Evolutionary conservation across 2,888 invertebrate species (phyloP).

Genomic region (Lycia hirtaria): DNA sequence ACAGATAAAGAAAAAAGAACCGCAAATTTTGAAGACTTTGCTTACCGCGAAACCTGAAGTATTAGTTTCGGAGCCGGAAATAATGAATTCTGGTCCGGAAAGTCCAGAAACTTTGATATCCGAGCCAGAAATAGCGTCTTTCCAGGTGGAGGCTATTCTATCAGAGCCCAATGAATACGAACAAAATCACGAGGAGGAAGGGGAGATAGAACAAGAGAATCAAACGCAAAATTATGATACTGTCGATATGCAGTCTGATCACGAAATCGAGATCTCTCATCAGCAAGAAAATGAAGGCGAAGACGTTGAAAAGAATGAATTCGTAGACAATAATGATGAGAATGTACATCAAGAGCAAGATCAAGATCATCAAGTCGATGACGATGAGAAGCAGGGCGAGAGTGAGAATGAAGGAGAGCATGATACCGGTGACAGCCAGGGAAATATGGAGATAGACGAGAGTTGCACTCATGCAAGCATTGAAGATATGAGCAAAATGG

Average conservation of each 20-base stretch:
- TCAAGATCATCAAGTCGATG: conserved; percentile 53
- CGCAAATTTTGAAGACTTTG: conserved; percentile 81
- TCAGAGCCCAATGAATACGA: conserved; percentile 76
- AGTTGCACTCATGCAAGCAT: conserved; percentile 43
- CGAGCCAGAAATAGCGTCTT: conserved; percentile 81
- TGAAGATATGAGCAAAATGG: conserved; percentile 49
- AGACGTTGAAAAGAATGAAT: conserved; percentile 40
- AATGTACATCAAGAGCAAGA: conserved; percentile 52
- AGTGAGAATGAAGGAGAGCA: conserved; percentile 60
- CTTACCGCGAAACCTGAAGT: conserved; percentile 79
- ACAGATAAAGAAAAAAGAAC: conserved; percentile 81
- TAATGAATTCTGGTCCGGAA: conserved; percentile 79
- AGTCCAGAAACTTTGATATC: conserved; percentile 82
- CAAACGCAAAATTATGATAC: conserved; percentile 75
- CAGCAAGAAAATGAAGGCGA: conserved; percentile 61
- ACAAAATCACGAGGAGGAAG: conserved; percentile 59
- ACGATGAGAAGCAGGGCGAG: conserved; percentile 41
- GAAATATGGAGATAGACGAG: conserved; percentile 55
- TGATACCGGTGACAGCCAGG: conserved; percentile 55
- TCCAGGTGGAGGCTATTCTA: conserved; percentile 80
- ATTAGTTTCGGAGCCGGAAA: conserved; percentile 79
- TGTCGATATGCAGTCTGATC: conserved; percentile 81
- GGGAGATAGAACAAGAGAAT: conserved; percentile 58
- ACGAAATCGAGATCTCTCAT: conserved; percentile 80
- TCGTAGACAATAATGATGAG: conserved; percentile 51